These are phyloP conservation scores for Notarius lentiginosus DNA, from an alignment of 2,113 vertebrate species.

Conservation along the genomic window DNA sequence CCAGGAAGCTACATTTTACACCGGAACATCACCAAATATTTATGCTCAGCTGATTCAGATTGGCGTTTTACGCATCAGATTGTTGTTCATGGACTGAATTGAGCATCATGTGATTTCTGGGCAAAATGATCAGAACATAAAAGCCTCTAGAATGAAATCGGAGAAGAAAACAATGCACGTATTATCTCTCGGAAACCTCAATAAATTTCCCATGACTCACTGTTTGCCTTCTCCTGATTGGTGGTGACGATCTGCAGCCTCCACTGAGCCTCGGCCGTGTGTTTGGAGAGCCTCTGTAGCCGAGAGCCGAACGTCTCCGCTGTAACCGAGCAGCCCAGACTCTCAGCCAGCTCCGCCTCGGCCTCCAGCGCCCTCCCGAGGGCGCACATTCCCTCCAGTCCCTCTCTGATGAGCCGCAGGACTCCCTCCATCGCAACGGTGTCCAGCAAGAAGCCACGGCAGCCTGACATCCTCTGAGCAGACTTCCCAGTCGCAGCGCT, in stretches of 20 bases:
- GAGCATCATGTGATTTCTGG: no score
- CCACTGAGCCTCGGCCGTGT: conserved; percentile 93
- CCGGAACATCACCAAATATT: not conserved
- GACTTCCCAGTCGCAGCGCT: not conserved
- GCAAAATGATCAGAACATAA: not conserved
- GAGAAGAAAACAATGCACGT: not conserved
- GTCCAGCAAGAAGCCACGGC: conserved; percentile 85
- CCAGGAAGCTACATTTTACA: not conserved
- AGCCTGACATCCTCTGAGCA: conserved; percentile 42
- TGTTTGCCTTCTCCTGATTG: conserved; percentile 71
- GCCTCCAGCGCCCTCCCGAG: conserved; percentile 63
- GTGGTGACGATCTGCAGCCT: conserved; percentile 88
- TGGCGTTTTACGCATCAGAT: no score
- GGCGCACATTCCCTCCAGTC: conserved; percentile 81
- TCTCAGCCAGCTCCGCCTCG: conserved; percentile 72
- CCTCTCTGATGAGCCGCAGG: conserved; percentile 82
- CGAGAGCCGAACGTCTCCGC: conserved; percentile 77
- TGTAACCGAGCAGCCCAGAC: conserved; percentile 75
- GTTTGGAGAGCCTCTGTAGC: conserved; percentile 82
- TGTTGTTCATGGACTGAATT: not conserved
- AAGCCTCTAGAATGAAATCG: not conserved
- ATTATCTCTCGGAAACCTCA: not conserved
- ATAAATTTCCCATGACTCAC: conserved; percentile 65
- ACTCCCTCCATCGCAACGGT: conserved; percentile 79
- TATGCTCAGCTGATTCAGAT: not conserved